Percentiles rank a stretch among this genome's conserved stretches.
These are phyloP conservation scores for Tyrannus savana DNA, from an alignment of 2,113 vertebrate genomes.

Conservation along the genomic window DNA sequence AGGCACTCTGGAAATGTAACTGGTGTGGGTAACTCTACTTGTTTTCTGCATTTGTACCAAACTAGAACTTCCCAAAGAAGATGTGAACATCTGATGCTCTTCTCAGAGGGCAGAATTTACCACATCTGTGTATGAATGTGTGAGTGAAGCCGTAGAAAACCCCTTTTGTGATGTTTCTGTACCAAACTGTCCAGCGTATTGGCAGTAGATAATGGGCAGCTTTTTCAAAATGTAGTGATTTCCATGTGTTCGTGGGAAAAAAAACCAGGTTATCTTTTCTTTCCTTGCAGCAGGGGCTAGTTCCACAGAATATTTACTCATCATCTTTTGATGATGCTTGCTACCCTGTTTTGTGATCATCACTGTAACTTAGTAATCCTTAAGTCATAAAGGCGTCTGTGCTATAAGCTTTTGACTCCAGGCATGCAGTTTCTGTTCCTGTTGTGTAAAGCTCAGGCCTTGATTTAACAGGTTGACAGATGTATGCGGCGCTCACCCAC, in stretches of 20 bases:
- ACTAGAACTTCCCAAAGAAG: neutral
- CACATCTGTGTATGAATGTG: accelerated
- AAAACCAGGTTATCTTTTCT: neutral
- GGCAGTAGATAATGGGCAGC: neutral
- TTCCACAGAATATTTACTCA: neutral
- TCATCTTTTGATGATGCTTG: neutral
- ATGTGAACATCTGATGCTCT: neutral
- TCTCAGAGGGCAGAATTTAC: neutral
- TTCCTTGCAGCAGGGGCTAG: neutral
- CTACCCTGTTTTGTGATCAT: neutral
- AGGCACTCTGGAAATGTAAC: accelerated
- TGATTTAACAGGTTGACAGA: neutral
- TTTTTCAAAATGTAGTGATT: neutral
- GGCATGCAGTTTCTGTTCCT: neutral
- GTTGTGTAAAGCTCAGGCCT: neutral
- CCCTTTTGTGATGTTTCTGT: neutral
- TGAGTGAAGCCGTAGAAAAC: neutral
- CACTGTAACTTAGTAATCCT: neutral
- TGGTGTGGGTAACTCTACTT: neutral
- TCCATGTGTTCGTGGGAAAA: neutral
- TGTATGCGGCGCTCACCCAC: neutral
- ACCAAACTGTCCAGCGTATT: neutral
- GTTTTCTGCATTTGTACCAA: neutral
- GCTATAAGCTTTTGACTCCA: neutral
- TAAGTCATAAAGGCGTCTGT: neutral